Evolutionary conservation across 2,113 vertebrate genomes (phyloP), one percentile per base, ranked within the genome.

Genomic region (Odocoileus virginianus): DNA sequence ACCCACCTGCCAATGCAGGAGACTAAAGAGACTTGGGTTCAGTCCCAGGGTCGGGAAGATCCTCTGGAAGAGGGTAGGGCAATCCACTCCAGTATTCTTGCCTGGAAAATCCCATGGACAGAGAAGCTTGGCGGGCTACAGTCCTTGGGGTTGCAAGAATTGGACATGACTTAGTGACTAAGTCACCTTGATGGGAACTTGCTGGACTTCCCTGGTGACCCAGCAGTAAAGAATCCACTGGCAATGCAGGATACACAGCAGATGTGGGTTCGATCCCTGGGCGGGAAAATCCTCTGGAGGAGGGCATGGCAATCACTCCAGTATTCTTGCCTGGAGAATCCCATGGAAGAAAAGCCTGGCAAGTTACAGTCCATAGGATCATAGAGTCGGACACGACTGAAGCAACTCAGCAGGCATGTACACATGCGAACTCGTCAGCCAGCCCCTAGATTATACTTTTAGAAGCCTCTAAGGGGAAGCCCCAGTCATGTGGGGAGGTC

Each of bases 231-330:
- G 67, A 71, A 40, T 71, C 67, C 67, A 40, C 67, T 0, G 4
- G 19, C n/a, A 71, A 23, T 71, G 19, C 67, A 71, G n/a, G 67
- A 71, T n/a, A 71, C 67, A 36, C 67, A 71, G n/a, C n/a, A 71
- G 19, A 40, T 0, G 1, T 1, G 2, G 19, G n/a, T 71, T 71
- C 0, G 1, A 71, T 40, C 19, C 67, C 67, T 71, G n/a, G n/a
- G 10, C 11, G 9, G n/a, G 67, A 71, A 71, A 71, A 71, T 40
- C 67, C n/a, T 71, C 19, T 71, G 67, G 67, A 71, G 67, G n/a
- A 71, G 67, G n/a, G n/a, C 67, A 40, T 71, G n/a, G 10, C n/a
- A 71, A 6, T 71, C 0, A 0, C n/a, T 40, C 67, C 67, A 40
- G n/a, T 71, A 40, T 71, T 71, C n/a, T 40, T 71, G 67, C n/a